Base-by-base conservation (phyloP, 2,113 vertebrate genomes). In the Nicator chloris region DNA sequence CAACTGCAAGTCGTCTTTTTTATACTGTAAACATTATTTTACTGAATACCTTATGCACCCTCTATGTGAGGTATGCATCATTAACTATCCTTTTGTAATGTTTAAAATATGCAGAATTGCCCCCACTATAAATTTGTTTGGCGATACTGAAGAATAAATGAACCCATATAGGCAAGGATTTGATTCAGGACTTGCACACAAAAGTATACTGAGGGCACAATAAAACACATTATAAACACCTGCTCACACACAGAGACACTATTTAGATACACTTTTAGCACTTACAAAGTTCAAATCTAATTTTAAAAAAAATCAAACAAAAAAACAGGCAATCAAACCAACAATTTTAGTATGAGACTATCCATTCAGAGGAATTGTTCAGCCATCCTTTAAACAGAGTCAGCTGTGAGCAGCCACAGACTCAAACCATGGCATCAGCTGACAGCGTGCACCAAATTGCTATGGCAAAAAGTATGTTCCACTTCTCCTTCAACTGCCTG, bases 401-500 rank as follows among this genome's bases (percentile, higher is more conserved):
- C 35, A 50, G 21, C 4, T 21, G 12, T 30, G 57, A 54, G 56
- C 71, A 39, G 53, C 31, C 82, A 85, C 24, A 33, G 59, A 30
- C 21, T 47, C 53, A 54, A 72, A 44, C n/a, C 47, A 47, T 2
- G 28, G n/a, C 28, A 59, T 39, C 45, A 47, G 18, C 30, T 70
- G 9, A 57, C 16, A 23, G n/a, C 0, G 0, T 9, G 19, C 8
- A 19, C 27, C 4, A 31, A 73, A 49, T 31, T 85, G 33, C 70
- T 30, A 8, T 0, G 7, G 59, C 24, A 22, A 47, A 51, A 64
- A 53, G 37, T 31, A 49, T 31, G 14, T 30, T 37, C 21, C 31
- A 54, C 39, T 19, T 71, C 47, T 30, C 37, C 24, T 64, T 57
- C 37, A 8, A 3, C 49, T 42, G n/a, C 28, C 80, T 50, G 4